Percentiles rank a stretch among this genome's conserved stretches.
These are phyloP conservation scores for Pongo pygmaeus DNA, from an alignment of 2,113 vertebrate genomes.

Conservation along the genomic window DNA sequence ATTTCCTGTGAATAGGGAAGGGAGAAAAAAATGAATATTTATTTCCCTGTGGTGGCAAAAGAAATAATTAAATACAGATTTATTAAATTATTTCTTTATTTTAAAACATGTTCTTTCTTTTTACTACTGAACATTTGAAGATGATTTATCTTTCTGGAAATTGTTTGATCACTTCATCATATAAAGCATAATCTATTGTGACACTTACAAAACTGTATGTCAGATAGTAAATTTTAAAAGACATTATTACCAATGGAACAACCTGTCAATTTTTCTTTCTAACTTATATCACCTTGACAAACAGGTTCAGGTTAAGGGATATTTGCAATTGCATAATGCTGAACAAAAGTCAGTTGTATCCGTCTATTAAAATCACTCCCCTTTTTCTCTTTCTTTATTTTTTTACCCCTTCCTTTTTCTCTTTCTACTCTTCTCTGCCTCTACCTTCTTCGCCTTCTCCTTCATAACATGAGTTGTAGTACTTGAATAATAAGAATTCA, in stretches of 20 bases:
- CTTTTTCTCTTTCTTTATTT: neutral
- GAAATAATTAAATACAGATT: neutral
- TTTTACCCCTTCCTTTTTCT: neutral
- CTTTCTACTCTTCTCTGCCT: neutral
- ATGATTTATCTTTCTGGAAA: neutral
- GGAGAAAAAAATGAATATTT: neutral
- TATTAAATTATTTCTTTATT: neutral
- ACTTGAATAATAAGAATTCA: neutral
- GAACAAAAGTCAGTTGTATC: neutral
- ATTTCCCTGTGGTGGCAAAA: neutral
- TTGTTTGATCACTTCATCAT: neutral
- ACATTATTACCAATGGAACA: neutral
- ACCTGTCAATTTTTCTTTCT: neutral
- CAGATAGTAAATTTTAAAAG: neutral
- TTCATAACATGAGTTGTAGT: neutral
- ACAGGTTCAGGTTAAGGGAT: neutral
- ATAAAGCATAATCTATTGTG: neutral
- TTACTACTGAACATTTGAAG: neutral
- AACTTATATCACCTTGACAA: neutral
- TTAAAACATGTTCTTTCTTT: neutral
- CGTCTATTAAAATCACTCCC: neutral
- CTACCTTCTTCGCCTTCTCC: neutral
- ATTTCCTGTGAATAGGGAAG: neutral
- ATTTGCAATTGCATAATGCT: neutral
- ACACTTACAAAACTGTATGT: neutral